Percentiles rank a stretch among this genome's conserved stretches.
These are phyloP conservation scores for Coelogynopora nodosa DNA, from an alignment of 2,888 invertebrate genomes.

Conservation along the genomic window DNA sequence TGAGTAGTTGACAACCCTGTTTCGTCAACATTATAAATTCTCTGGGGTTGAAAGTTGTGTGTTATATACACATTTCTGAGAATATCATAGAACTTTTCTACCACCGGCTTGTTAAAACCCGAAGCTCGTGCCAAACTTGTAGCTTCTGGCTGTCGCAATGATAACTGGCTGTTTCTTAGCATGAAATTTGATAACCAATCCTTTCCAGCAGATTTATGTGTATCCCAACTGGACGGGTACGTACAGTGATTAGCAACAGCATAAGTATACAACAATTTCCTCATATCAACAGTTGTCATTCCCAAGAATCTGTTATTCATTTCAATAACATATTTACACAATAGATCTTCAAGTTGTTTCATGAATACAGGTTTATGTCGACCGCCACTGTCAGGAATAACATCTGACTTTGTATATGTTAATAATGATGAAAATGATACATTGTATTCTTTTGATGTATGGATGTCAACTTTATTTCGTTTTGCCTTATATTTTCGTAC, in stretches of 20 bases:
- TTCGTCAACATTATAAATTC: conserved; percentile 49
- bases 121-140: conserved; percentile 48
- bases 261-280: not conserved
- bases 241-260: not conserved
- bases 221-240: conserved; percentile 15
- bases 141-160: conserved; percentile 48
- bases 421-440: not conserved
- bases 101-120: conserved; percentile 48
- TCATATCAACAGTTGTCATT: not conserved
- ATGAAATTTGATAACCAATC: conserved; percentile 36
- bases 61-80: conserved; percentile 44
- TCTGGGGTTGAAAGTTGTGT: conserved; percentile 44
- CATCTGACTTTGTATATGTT: not conserved
- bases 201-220: conserved; percentile 15
- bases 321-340: conserved; percentile 22
- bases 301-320: conserved; percentile 25
- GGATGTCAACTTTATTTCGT: not conserved
- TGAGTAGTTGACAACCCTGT: conserved; percentile 49
- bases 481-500: not conserved
- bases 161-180: conserved; percentile 27
- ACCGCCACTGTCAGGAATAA: not conserved
- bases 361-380: not conserved
- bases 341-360: not conserved
- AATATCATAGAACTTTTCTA: conserved; percentile 48
- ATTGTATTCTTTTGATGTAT: not conserved